Conservation (phyloP, 1,140 invertebrate species). For the Drosophila trapezifrons region DNA sequence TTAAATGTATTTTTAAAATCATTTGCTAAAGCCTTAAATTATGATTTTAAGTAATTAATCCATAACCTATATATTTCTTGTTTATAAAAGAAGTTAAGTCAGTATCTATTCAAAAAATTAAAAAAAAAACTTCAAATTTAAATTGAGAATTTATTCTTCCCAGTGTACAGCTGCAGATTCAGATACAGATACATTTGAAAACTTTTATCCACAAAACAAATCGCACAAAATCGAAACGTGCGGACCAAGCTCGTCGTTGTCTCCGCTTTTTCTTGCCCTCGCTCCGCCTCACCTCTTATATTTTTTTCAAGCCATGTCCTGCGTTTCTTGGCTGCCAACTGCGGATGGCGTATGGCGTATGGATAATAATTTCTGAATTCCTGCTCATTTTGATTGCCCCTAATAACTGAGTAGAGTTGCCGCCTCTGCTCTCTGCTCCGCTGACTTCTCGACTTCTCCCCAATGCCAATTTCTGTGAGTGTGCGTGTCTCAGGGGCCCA, state of each 20-base stretch:
- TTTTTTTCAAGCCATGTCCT: slow-evolving; percentile 49
- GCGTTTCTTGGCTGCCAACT: slow-evolving; percentile 55
- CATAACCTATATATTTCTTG: too few species aligned
- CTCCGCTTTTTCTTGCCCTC: slow-evolving; percentile 10
- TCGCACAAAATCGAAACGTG: slow-evolving; percentile 81
- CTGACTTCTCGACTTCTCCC: slow-evolving; percentile 29
- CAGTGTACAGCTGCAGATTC: slow-evolving; percentile 10
- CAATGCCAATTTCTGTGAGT: slow-evolving; percentile 64
- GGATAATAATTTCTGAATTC: slow-evolving; percentile 82
- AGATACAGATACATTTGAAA: slow-evolving; percentile 71
- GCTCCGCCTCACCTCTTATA: slow-evolving; percentile 1
- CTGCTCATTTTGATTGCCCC: slow-evolving; percentile 82
- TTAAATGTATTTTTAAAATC: too few species aligned
- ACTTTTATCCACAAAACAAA: slow-evolving; percentile 79
- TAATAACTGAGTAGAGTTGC: slow-evolving; percentile 82
- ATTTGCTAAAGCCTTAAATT: too few species aligned
- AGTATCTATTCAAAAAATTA: too few species aligned
- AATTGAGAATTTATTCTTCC: not conserved
- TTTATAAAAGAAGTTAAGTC: too few species aligned
- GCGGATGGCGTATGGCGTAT: slow-evolving; percentile 67
- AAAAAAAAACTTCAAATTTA: too few species aligned
- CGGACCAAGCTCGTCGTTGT: slow-evolving; percentile 48
- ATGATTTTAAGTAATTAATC: too few species aligned
- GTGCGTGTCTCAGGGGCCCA: slow-evolving; percentile 6
- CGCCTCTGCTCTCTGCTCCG: slow-evolving; percentile 51